Evolutionary conservation across 2,113 vertebrate genomes (phyloP).

Genomic region (Oriolus oriolus): DNA sequence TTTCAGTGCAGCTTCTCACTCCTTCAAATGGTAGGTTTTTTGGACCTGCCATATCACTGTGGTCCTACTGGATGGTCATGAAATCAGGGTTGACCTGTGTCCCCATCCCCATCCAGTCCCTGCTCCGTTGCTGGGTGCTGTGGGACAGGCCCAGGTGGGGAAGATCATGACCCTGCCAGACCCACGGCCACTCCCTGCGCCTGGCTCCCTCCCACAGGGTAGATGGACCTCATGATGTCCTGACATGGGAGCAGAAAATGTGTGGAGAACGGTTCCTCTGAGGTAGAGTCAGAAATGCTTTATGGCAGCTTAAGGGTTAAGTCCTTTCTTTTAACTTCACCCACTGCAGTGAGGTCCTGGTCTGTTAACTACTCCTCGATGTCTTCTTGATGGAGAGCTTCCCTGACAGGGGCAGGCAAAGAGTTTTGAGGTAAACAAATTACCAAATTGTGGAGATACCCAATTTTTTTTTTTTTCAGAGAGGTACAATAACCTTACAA

Average conservation of each 20-base stretch:
- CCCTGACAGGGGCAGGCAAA: background rate
- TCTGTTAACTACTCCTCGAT: background rate
- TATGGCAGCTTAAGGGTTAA: background rate
- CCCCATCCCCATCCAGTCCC: accelerated
- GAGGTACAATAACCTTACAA: background rate
- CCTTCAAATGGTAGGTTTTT: background rate
- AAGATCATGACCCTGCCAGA: background rate
- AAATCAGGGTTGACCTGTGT: background rate
- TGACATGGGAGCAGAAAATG: background rate
- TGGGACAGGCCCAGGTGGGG: background rate
- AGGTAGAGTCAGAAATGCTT: background rate
- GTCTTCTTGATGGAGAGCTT: background rate
- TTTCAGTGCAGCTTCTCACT: background rate
- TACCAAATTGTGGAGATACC: background rate
- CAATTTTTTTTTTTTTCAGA: background rate
- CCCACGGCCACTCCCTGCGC: background rate
- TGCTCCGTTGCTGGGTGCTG: background rate
- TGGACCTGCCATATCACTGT: background rate
- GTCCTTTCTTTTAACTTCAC: background rate
- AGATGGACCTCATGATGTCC: background rate
- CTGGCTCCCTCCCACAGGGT: background rate
- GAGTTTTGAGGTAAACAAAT: background rate
- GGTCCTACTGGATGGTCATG: background rate
- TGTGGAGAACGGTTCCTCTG: background rate
- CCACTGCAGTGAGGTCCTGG: background rate